These are phyloP conservation scores for Okamejei kenojei DNA, from an alignment of 2,797 vertebrate species.

Conservation along the genomic window DNA sequence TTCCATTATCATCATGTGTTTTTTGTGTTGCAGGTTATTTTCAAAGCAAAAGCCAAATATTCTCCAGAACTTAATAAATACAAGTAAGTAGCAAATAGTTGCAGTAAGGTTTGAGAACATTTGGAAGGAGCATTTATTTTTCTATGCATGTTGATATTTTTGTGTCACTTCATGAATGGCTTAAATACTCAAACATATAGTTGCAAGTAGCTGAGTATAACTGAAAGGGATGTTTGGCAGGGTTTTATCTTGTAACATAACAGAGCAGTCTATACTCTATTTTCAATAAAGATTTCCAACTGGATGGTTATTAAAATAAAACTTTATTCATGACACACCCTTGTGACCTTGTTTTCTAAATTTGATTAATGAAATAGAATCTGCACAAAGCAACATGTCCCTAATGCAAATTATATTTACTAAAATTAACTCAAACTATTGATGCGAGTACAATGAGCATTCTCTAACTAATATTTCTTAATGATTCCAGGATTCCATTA, in stretches of 20 bases:
- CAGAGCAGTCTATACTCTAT: background rate
- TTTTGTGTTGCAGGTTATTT: conserved; percentile 71
- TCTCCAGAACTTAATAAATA: conserved; percentile 89
- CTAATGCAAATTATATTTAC: background rate
- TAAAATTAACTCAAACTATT: background rate
- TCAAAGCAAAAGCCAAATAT: conserved; percentile 86
- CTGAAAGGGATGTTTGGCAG: background rate
- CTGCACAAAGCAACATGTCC: background rate
- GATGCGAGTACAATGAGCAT: background rate
- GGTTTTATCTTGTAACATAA: background rate
- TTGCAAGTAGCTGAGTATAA: background rate
- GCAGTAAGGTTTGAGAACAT: background rate
- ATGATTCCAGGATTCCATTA: conserved; percentile 65
- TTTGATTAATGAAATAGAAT: background rate
- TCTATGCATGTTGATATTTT: background rate
- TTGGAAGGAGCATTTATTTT: background rate
- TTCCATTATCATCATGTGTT: conserved; percentile 33
- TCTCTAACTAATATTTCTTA: background rate
- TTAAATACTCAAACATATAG: conserved; percentile 41
- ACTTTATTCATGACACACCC: background rate
- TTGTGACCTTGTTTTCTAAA: background rate
- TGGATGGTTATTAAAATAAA: background rate
- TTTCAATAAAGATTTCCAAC: background rate
- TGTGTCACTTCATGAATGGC: conserved; percentile 42
- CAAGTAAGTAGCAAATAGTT: conserved; percentile 68